Conservation (phyloP, 2,888 invertebrate genomes). For the Scaptomyza tumidula region DNA sequence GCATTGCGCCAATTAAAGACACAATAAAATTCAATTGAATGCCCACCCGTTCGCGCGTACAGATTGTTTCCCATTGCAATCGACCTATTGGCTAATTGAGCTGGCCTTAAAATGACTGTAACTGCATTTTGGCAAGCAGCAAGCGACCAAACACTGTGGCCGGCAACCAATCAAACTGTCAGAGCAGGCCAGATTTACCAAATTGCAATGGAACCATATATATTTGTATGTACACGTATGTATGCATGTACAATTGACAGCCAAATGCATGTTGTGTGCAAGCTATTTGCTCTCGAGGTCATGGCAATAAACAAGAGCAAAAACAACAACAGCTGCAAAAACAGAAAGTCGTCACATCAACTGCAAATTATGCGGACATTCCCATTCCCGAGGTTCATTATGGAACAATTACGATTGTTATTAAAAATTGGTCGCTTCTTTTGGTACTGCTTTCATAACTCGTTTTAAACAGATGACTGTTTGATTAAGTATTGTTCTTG, state of each 20-base stretch:
- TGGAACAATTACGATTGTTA: neutral
- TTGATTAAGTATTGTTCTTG: neutral
- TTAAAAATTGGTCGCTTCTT: neutral
- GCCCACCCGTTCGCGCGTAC: neutral
- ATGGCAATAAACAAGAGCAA: neutral
- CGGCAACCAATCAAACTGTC: slow-evolving; percentile 18
- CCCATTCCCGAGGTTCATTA: neutral
- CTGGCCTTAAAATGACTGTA: slow-evolving; percentile 34
- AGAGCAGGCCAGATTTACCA: neutral
- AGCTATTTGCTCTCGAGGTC: neutral
- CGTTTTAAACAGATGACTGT: neutral
- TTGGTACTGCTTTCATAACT: neutral
- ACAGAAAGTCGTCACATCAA: slow-evolving; percentile 22
- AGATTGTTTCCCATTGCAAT: slow-evolving; percentile 18
- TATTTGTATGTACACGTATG: neutral
- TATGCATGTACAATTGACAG: neutral
- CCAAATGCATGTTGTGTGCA: slow-evolving; percentile 18
- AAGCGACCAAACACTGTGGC: neutral
- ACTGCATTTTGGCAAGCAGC: slow-evolving; percentile 21
- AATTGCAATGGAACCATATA: slow-evolving; percentile 13
- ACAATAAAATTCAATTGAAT: slow-evolving; percentile 73
- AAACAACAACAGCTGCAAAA: neutral
- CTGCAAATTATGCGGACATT: slow-evolving; percentile 22
- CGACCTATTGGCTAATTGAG: slow-evolving; percentile 38
- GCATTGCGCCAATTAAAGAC: slow-evolving; percentile 72